Base-by-base conservation (phyloP, 2,888 invertebrate species). In the Catonia carolina region DNA sequence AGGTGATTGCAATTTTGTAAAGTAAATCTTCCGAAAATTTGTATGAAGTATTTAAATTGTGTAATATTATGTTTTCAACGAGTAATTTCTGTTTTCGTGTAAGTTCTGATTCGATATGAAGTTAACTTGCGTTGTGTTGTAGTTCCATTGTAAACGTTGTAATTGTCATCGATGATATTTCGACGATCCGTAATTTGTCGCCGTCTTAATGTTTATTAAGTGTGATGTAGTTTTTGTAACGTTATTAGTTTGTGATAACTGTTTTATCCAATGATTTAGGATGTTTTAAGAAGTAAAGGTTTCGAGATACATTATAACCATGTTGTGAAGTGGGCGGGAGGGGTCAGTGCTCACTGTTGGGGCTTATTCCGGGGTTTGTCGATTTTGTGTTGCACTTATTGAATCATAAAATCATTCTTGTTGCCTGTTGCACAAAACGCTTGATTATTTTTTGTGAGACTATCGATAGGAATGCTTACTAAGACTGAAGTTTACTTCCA, bases 281-380 rank as follows among this genome's bases (percentile, higher is more conserved):
- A n/a, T n/a, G n/a, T n/a, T n/a, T n/a, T n/a, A n/a, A n/a, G n/a
- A n/a, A n/a, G n/a, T n/a, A n/a, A n/a, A n/a, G n/a, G n/a, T n/a
- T n/a, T n/a, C n/a, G n/a, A n/a, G n/a, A n/a, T n/a, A n/a, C n/a
- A n/a, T 22, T 45, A 23, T 45, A 23, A 45, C 45, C 27, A 22
- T 20, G 18, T 22, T 42, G 45, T 45, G 22, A 27, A 23, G 45
- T 45, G 45, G 23, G 45, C 45, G 45, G 45, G 45, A 45, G 45
- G 45, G 45, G 45, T 45, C 27, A 8, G 5, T 27, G 27, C 27
- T 23, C 45, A 14, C 45, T 22, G 45, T 17, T 23, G 18, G 23
- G 27, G 45, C 45, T 45, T 23, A 22, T 22, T 27, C 27, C 45
- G 27, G 45, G 45, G 45, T 23, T 45, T 27, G 45, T 45, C 45